phyloP scores from a whole-genome alignment of 2,113 vertebrate genomes.

The Neopipo cinnamomea region DNA sequence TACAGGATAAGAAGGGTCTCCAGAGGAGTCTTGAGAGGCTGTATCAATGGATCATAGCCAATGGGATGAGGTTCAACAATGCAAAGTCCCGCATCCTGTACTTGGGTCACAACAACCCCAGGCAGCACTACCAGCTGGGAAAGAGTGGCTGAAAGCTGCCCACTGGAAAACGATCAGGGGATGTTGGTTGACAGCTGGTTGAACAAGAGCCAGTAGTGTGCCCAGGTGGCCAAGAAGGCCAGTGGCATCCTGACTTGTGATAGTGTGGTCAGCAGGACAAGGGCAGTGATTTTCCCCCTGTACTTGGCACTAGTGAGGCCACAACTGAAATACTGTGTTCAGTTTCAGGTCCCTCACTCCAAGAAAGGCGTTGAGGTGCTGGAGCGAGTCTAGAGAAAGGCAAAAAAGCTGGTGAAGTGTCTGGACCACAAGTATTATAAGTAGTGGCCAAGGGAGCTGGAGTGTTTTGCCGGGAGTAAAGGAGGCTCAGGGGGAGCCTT shows the following conservation, averaged over 20 bases:
- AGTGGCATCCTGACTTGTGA: accelerated
- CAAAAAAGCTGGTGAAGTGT: background rate
- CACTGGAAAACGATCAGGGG: accelerated
- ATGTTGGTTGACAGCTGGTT: accelerated
- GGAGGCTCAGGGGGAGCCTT: background rate
- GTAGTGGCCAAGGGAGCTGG: accelerated
- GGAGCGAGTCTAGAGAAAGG: accelerated
- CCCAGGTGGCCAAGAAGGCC: background rate
- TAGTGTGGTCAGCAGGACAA: accelerated
- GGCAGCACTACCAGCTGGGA: accelerated
- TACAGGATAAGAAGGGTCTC: accelerated
- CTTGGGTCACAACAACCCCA: accelerated
- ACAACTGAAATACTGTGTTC: accelerated
- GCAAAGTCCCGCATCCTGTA: accelerated
- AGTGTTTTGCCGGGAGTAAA: background rate
- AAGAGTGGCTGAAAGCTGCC: background rate
- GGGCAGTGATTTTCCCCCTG: accelerated
- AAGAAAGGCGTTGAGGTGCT: background rate
- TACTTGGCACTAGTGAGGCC: accelerated
- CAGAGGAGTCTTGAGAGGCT: background rate
- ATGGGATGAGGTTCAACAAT: accelerated
- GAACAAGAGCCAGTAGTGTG: background rate
- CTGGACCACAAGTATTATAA: background rate
- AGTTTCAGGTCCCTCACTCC: background rate
- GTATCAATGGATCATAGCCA: accelerated